Percentiles rank a stretch among this genome's conserved stretches.
These are phyloP conservation scores for Gambusia affinis DNA, from an alignment of 2,113 vertebrate genomes.

Conservation along the genomic window DNA sequence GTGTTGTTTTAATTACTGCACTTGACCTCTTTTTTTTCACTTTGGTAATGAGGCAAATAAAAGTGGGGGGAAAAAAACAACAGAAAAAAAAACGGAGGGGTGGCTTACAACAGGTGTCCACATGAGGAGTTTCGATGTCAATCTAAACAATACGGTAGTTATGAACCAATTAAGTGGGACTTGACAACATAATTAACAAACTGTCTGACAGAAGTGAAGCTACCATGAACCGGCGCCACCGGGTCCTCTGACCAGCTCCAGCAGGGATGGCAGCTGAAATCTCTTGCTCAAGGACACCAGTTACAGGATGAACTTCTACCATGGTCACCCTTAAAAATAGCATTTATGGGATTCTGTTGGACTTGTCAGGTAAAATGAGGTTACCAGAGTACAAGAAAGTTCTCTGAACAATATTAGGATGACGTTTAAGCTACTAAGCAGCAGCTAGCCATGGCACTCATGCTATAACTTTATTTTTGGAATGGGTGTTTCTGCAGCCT, in stretches of 20 bases:
- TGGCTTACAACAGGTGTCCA: not conserved
- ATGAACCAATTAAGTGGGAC: not conserved
- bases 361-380: not conserved
- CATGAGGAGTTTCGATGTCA: not conserved
- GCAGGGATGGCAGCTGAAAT: no score
- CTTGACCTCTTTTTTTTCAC: not conserved
- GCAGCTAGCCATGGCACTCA: not conserved
- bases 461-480: not conserved
- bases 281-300: no score
- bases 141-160: not conserved
- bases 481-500: not conserved
- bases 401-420: not conserved
- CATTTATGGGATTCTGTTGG: not conserved
- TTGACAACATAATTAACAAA: not conserved
- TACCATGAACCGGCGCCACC: no score
- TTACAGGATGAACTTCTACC: no score
- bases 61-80: not conserved
- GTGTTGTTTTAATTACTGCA: not conserved
- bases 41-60: not conserved
- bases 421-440: not conserved
- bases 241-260: no score
- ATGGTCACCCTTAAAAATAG: no score
- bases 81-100: not conserved
- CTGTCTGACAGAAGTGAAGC: no score
- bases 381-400: not conserved